A percentile compares a stretch with the other conserved stretches of the same genome.
These are phyloP conservation scores for Timandra comae DNA, from an alignment of 2,888 invertebrate species.

Conservation along the genomic window DNA sequence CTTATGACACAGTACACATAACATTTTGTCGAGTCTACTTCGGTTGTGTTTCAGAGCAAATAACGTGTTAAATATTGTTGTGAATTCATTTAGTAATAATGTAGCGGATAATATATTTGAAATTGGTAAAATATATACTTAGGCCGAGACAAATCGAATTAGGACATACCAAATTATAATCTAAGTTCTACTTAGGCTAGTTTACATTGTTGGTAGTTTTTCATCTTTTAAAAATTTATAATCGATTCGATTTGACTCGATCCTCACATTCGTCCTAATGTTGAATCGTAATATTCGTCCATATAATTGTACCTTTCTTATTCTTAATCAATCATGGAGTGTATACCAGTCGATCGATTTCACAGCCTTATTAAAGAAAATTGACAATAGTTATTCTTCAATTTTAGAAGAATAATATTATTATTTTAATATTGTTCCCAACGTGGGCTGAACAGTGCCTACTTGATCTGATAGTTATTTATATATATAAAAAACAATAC, in stretches of 20 bases:
- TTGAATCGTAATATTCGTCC: conserved; percentile 16
- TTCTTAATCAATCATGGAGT: neutral
- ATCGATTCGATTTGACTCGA: too few relatives aligned
- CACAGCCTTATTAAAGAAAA: conserved; percentile 10
- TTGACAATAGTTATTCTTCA: conserved; percentile 26
- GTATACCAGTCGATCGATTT: neutral
- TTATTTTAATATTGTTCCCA: conserved; percentile 16
- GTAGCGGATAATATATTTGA: conserved; percentile 12
- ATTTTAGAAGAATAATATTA: conserved; percentile 7
- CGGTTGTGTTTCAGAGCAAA: conserved; percentile 54
- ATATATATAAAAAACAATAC: conserved; percentile 25
- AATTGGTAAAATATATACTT: conserved; percentile 11
- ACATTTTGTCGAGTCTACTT: conserved; percentile 30
- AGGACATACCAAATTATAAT: too few relatives aligned
- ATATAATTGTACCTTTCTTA: conserved; percentile 16
- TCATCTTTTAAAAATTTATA: too few relatives aligned
- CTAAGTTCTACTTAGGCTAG: neutral
- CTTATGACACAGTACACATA: conserved; percentile 43
- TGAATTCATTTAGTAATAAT: conserved; percentile 33
- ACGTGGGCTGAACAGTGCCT: conserved; percentile 43
- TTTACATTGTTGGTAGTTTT: conserved; percentile 5
- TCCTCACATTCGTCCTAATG: conserved; percentile 17
- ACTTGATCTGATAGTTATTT: conserved; percentile 28
- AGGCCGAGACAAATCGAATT: conserved; percentile 4
- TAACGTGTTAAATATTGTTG: conserved; percentile 38